Evolutionary conservation across 2,113 vertebrate species (phyloP).

Genomic region (Trematocara unimaculatum): DNA sequence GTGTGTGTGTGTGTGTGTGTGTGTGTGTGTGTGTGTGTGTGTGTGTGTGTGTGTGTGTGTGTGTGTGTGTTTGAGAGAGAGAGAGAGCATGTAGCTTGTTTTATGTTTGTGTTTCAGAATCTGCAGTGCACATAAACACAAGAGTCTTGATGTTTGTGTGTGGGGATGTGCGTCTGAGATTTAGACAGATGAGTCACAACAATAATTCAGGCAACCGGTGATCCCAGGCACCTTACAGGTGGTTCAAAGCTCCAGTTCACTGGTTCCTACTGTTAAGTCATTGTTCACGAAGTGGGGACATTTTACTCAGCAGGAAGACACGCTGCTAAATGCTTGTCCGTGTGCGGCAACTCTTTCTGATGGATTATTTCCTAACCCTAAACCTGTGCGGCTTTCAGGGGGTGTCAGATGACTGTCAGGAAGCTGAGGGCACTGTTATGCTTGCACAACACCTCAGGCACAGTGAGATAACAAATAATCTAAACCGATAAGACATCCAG

Average conservation of each 20-base stretch:
- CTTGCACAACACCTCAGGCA: neutral
- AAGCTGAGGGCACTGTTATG: neutral
- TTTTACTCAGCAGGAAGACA: neutral
- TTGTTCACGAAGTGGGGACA: neutral
- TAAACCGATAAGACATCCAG: neutral
- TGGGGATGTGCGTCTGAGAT: neutral
- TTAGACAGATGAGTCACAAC: conserved; percentile 61
- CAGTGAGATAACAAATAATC: neutral
- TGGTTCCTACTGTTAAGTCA: neutral
- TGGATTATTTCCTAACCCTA: neutral
- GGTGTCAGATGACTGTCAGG: neutral
- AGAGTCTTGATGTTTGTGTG: neutral
- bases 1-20: too few species aligned
- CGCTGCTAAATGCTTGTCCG: neutral
- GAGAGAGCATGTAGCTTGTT: neutral
- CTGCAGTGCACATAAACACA: neutral
- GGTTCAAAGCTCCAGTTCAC: conserved; percentile 17
- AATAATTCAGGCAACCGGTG: conserved; percentile 57
- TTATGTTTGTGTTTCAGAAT: conserved; percentile 12
- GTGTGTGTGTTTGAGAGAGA: neutral
- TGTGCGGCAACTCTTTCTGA: neutral
- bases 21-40: neutral
- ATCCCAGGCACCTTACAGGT: conserved; percentile 40
- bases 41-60: neutral
- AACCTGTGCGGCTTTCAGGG: neutral